Base-by-base conservation (phyloP, 2,797 vertebrate genomes). In the Rhinophrynus dorsalis region DNA sequence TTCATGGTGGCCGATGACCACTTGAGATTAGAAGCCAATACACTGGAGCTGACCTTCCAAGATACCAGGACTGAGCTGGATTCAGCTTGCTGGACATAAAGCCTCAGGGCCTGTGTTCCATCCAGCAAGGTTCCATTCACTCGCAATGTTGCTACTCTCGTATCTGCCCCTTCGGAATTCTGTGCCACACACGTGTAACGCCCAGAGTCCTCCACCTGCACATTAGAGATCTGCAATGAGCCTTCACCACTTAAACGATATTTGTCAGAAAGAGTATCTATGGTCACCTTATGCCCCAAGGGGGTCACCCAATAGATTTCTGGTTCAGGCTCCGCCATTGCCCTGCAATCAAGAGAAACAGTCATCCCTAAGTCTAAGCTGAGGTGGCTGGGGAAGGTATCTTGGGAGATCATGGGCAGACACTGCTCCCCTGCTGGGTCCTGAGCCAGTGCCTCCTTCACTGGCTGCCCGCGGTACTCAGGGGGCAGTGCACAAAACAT, bases 231-330 rank as follows among this genome's bases (percentile, higher is more conserved):
- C 51, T 92, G 91, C 68, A 99, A 74, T 1, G 96, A 97, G 0
- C 97, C 97, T 71, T 97, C 95, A 0, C 67, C 89, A 42, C 84
- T 95, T 52, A 99, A 89, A 74, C 80, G 91, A 82, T 96, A 98
- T 67, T 95, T 98, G 56, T 95, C 93, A 10, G 94, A 96, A 5
- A 88, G 76, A 0, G 91, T 93, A 75, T 95, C 95, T 1, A 83
- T 87, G 1, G 92, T 94, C 26, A 98, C 85, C 80, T 96, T 97
- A 82, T 90, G 93, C 51, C 97, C 97, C 17, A 95, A 87, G 1
- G 97, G 97, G 3, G 95, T 96, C 58, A 99, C 96, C 97, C 97
- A 99, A 76, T 99, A 98, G 75, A 99, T 97, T 70, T 98, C 95
- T 1, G 97, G 96, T 78, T 97, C 95, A 0, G 97, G 96, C 79